Conservation (phyloP, 2,113 vertebrate genomes). For the Hiodon alosoides region DNA sequence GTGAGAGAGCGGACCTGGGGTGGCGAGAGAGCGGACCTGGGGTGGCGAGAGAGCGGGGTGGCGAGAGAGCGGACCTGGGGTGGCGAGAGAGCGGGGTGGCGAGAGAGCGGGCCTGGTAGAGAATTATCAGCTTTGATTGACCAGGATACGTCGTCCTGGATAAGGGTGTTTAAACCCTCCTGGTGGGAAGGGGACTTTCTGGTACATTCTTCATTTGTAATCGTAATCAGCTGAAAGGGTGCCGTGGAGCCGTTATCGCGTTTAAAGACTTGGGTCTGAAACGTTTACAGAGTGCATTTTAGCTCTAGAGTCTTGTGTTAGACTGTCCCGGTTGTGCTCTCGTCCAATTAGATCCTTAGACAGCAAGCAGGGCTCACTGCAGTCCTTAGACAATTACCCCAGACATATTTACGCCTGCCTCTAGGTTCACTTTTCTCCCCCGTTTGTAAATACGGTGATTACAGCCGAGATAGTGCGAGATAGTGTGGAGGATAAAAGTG, state of each 20-base stretch:
- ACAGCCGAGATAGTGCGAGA: background rate
- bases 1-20: background rate
- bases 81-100: too few species aligned
- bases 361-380: background rate
- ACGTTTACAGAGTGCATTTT: too few species aligned
- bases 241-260: constrained; percentile 20
- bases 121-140: constrained; percentile 8
- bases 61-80: too few species aligned
- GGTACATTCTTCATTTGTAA: constrained; percentile 39
- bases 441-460: too few species aligned
- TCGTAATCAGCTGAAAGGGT: constrained; percentile 40
- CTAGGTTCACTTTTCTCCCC: too few species aligned
- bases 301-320: too few species aligned
- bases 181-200: constrained; percentile 30
- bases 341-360: background rate
- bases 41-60: background rate
- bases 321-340: too few species aligned
- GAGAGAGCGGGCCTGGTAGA: too few species aligned
- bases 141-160: background rate
- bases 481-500: background rate
- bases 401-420: too few species aligned
- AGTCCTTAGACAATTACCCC: too few species aligned
- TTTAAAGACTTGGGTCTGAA: too few species aligned
- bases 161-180: constrained; percentile 33
- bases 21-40: background rate